Base-by-base conservation (phyloP, 2,113 vertebrate species). In the Muscicapa adusta region DNA sequence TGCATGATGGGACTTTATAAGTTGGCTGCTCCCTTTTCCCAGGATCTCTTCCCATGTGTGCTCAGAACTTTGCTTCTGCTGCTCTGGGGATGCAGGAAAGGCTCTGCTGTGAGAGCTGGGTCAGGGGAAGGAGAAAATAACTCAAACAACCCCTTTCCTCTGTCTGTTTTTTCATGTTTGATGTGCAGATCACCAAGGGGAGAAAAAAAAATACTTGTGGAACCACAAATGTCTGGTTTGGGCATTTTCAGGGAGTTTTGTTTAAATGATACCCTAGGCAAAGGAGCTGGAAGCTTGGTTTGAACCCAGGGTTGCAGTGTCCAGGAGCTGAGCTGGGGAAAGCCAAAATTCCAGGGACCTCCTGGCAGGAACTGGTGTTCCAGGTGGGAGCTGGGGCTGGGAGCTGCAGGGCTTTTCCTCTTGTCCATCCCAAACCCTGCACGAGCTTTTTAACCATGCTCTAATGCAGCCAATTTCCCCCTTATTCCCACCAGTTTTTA, bases 51-150 rank as follows among this genome's bases (percentile, higher is more conserved):
- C 74, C 84, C 28, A 2, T 1, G 16, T 7, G 40, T 25, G 5
- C 43, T 31, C 61, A 43, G 48, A 87, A 47, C 57, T 71, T 70
- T 4, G 4, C 67, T 91, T n/a, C 28, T 16, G 40, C 54, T 12
- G 38, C 1, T 0, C 45, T 24, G 40, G 67, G 2, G 43, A 19
- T 48, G 51, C 2, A 0, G 91, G 70, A 6, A 36, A 18, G 51
- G 56, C 68, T 67, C 5, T 0, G 50, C 85, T 80, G 47, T 18
- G 1, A 62, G 83, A 72, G 72, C 83, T 47, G 72, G 83, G 54
- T 68, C 67, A 88, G 58, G 57, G 76, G 54, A 47, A 56, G 15
- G 29, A 75, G 26, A 58, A 63, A 79, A 40, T 12, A 34, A 61
- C 51, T 22, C 62, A 33, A 68, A 65, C n/a, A 28, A 80, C 38